Percentiles rank a stretch among this genome's conserved stretches.
phyloP scores from a whole-genome alignment of 2,113 vertebrate genomes.

The Ovis aries region DNA sequence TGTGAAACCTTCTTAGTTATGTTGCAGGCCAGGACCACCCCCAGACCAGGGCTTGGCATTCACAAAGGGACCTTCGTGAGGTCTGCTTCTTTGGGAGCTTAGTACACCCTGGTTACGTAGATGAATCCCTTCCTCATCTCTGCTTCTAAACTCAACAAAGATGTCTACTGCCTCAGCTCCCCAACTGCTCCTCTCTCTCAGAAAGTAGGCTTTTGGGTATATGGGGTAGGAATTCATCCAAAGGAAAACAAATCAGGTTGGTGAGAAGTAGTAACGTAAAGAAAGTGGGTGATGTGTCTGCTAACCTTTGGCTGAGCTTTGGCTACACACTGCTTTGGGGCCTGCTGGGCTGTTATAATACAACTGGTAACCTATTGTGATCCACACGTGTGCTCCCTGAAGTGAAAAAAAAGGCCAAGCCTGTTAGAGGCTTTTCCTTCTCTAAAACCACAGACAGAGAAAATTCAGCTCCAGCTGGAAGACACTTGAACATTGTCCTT shows the following conservation, averaged over 20 bases:
- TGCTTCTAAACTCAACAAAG: constrained; percentile 13
- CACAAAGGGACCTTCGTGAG: background rate
- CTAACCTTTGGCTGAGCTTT: constrained; percentile 9
- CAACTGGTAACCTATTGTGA: background rate
- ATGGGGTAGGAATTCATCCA: background rate
- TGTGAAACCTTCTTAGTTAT: background rate
- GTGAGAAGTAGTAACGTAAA: background rate
- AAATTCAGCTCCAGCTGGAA: constrained; percentile 45
- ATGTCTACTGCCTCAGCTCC: background rate
- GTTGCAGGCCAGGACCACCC: background rate
- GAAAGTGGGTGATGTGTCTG: background rate
- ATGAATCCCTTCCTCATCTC: background rate
- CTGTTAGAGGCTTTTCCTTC: background rate
- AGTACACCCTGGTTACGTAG: background rate
- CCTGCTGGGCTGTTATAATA: background rate
- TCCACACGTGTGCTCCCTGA: background rate
- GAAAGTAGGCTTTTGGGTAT: background rate
- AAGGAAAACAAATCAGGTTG: background rate
- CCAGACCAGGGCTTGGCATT: background rate
- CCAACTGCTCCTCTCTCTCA: background rate
- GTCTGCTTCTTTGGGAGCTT: background rate
- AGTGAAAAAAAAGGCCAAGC: constrained; percentile 35
- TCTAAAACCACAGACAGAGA: constrained; percentile 15
- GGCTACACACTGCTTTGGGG: background rate
- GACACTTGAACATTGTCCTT: constrained; percentile 20